These are phyloP conservation scores for Drosophila kuntzei DNA, from an alignment of 2,888 invertebrate species.

Conservation along the genomic window DNA sequence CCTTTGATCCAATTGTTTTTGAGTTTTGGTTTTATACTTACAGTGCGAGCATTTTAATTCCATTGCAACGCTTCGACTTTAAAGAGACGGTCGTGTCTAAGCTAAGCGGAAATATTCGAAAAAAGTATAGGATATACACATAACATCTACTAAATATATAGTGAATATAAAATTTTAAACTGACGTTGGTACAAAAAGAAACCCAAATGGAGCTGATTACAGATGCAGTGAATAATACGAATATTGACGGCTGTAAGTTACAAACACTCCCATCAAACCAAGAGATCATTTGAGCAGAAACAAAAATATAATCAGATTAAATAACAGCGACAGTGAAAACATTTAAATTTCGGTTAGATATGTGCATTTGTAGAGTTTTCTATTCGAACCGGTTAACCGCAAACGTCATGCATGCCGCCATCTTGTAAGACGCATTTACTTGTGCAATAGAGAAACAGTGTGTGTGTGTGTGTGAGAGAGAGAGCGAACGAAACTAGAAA, in stretches of 20 bases:
- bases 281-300: not conserved
- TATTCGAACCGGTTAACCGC: slow-evolving; percentile 22
- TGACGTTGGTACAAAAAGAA: not conserved
- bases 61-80: slow-evolving; percentile 62
- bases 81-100: slow-evolving; percentile 70
- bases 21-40: slow-evolving; percentile 39
- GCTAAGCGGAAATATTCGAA: slow-evolving; percentile 17
- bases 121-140: slow-evolving; percentile 25
- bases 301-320: not conserved
- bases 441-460: not conserved
- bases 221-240: slow-evolving; percentile 43
- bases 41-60: slow-evolving; percentile 39
- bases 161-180: slow-evolving; percentile 4
- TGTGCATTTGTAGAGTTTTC: not conserved
- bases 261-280: not conserved
- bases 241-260: slow-evolving; percentile 67
- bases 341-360: not conserved
- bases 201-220: slow-evolving; percentile 59
- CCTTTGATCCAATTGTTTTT: slow-evolving; percentile 63
- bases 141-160: slow-evolving; percentile 22
- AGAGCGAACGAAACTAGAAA: slow-evolving; percentile 10
- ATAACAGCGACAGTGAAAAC: not conserved
- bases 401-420: slow-evolving; percentile 10
- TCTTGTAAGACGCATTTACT: slow-evolving; percentile 4
- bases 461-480: too few relatives aligned